These are phyloP conservation scores for Aselliscus stoliczkanus DNA, from an alignment of 2,797 vertebrate species.

Conservation along the genomic window DNA sequence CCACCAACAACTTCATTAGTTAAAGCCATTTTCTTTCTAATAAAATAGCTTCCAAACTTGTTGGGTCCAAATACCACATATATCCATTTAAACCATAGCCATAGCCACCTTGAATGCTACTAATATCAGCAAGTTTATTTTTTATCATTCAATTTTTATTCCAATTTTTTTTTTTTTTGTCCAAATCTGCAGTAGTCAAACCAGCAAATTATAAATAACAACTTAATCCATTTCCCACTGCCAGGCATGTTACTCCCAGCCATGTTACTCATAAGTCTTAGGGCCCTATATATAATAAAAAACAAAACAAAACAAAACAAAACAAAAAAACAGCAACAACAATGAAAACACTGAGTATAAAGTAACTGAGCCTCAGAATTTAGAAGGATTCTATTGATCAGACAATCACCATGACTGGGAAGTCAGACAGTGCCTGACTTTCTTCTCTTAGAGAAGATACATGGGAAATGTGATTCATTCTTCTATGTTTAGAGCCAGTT, in stretches of 20 bases:
- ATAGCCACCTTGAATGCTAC: neutral
- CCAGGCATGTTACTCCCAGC: fast-evolving
- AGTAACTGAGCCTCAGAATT: neutral
- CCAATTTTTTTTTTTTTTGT: neutral
- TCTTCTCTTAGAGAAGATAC: neutral
- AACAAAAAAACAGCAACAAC: no score
- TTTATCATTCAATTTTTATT: neutral
- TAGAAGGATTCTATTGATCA: neutral
- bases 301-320: no score
- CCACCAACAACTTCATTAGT: neutral
- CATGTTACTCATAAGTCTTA: neutral
- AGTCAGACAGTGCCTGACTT: neutral
- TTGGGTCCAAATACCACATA: neutral
- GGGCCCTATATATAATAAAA: neutral
- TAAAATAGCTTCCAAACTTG: neutral
- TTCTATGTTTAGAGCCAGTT: neutral
- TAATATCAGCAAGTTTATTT: neutral
- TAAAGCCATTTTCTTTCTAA: neutral
- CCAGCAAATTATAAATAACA: neutral
- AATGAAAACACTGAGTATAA: neutral
- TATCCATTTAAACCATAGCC: neutral
- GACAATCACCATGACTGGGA: neutral
- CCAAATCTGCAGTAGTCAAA: neutral
- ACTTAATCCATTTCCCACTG: neutral
- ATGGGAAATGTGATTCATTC: neutral